Evolutionary conservation across 2,113 vertebrate species (phyloP).

Genomic region (Andinoacara biseriatus): DNA sequence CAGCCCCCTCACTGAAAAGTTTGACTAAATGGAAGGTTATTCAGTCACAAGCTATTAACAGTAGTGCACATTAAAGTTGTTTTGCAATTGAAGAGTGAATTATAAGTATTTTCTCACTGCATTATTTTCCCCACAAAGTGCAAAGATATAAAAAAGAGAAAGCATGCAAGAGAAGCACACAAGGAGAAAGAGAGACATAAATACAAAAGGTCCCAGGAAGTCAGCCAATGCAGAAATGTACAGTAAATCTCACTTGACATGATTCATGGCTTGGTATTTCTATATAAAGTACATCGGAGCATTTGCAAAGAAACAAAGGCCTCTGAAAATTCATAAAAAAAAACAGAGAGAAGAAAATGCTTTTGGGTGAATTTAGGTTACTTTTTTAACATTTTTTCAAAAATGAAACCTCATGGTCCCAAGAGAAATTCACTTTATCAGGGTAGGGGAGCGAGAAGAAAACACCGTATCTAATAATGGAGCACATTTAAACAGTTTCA

Average conservation of each 20-base stretch:
- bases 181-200: constrained; percentile 31
- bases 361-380: constrained; percentile 47
- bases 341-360: background rate
- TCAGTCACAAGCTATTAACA: constrained; percentile 68
- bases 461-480: constrained; percentile 4
- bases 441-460: constrained; percentile 8
- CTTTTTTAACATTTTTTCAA: constrained; percentile 27
- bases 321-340: constrained; percentile 15
- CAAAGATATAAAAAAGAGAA: constrained; percentile 38
- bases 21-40: constrained; percentile 58
- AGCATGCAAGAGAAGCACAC: constrained; percentile 7
- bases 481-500: constrained; percentile 26
- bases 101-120: constrained; percentile 32
- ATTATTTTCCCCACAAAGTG: constrained; percentile 58
- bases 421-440: constrained; percentile 30
- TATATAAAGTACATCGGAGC: constrained; percentile 63
- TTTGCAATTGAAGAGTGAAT: constrained; percentile 58
- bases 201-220: constrained; percentile 60
- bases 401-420: constrained; percentile 32
- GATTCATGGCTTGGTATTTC: constrained; percentile 55
- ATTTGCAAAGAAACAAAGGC: constrained; percentile 47
- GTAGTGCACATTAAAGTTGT: constrained; percentile 53
- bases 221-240: constrained; percentile 52
- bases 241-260: constrained; percentile 64
- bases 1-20: constrained; percentile 28